Evolutionary conservation across 2,888 invertebrate genomes (phyloP).

Genomic region (Pristionchus arcanus): DNA sequence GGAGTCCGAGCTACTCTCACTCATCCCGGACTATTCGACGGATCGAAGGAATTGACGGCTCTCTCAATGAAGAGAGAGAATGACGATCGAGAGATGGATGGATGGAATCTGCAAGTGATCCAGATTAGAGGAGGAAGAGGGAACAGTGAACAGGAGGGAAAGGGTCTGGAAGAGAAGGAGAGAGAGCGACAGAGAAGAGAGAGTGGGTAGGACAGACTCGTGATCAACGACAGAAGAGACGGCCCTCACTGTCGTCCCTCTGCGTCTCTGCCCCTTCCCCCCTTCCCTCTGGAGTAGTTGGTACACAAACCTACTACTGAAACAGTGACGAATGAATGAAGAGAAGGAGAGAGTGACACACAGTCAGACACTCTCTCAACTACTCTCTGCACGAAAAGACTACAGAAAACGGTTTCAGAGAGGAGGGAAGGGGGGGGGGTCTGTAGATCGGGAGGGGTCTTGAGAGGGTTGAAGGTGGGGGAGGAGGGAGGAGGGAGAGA

Average conservation of each 20-base stretch:
- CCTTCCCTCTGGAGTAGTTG: constrained; percentile 46
- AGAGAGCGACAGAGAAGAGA: constrained; percentile 5
- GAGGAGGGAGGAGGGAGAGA: not conserved
- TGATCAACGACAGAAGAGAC: constrained; percentile 20
- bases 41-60: constrained; percentile 12
- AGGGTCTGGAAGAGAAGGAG: not conserved
- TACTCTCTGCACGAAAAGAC: not conserved
- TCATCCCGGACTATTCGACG: constrained; percentile 5
- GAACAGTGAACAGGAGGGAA: not conserved
- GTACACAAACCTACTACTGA: constrained; percentile 52
- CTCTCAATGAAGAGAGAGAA: not conserved
- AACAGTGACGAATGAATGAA: constrained; percentile 10
- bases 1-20: constrained; percentile 10
- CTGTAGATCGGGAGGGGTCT: constrained; percentile 37
- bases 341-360: constrained; percentile 37
- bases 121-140: not conserved
- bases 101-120: constrained; percentile 18
- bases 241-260: constrained; percentile 25
- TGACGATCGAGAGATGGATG: not conserved
- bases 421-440: constrained; percentile 46
- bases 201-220: constrained; percentile 1
- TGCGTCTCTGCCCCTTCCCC: constrained; percentile 30
- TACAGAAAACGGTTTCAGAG: constrained; percentile 3
- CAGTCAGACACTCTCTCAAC: not conserved
- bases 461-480: not conserved